Evolutionary conservation across 2,797 vertebrate species (phyloP), one percentile per base, ranked within the genome.

Genomic region (Enoplosus armatus): DNA sequence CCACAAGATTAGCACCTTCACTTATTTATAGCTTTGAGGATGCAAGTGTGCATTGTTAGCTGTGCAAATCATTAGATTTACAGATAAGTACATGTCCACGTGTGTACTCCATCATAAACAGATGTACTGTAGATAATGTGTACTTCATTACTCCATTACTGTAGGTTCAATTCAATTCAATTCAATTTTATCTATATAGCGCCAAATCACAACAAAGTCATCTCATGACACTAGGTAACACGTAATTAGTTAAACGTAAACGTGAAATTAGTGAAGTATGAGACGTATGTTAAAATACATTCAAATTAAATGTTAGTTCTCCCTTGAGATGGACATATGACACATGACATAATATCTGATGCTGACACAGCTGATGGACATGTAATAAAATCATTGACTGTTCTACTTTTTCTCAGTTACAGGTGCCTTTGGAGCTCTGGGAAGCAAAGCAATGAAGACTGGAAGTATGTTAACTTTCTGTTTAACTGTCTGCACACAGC

Each of bases 401-500:
- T 33, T 41, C 20, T 27, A 1, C 26, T 62, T 65, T 27, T 0
- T 43, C 3, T 2, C 62, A 93, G 92, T 68, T 15, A 29, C 67
- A 3, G 92, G 91, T 1, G 71, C 91, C 8, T 90, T 92, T 0
- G 93, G 92, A 71, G 91, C 91, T 0, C 51, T 93, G 63, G 91
- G 87, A 27, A 90, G 8, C 85, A 94, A 94, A 87, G 88, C 88
- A 1, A 87, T 91, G 84, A 95, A 94, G 78, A 73, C 89, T n/a
- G 93, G 89, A 88, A 50, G 93, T 94, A 84, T 0, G 88, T 79
- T 22, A 4, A 45, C 27, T 55, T 12, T 35, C 2, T 29, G 59
- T 62, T 39, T 15, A 31, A 18, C n/a, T 72, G 51, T 56, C 31
- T 51, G 14, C 27, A n/a, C 24, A 24, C 15, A 39, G 1, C n/a